Evolutionary conservation across 2,113 vertebrate genomes (phyloP), one percentile per base, ranked within the genome.

Genomic region (Hucho hucho): DNA sequence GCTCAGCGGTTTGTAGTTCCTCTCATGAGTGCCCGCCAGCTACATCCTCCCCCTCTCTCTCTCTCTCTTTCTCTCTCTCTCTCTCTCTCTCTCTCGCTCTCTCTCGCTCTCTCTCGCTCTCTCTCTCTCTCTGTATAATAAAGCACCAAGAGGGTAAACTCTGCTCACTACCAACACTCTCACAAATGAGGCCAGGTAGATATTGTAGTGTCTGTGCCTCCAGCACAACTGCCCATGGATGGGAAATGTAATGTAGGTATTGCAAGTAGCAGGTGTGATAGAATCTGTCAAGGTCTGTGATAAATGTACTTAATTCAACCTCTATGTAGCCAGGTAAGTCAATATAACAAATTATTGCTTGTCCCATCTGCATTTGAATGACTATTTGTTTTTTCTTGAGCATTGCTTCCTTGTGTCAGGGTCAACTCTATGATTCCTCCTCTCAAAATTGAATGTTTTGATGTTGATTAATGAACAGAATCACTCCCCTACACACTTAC

Each of bases 131-230:
- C 68, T 69, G 26, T 28, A 77, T 77, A 67, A 72, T 80, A 69
- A 84, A 74, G 11, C 68, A 75, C 9, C 1, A 28, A 24, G 32
- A 75, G 67, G 26, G n/a, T 32, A 75, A 72, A 71, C 24, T 65
- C 64, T 26, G 53, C 37, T 53, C 66, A 4, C 53, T 20, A 26
- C 73, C 70, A 58, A 76, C 46, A 74, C 56, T n/a, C n/a, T 79
- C 65, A 73, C 22, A 29, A 83, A 78, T 32, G 73, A 77, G 49
- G 65, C 29, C 32, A 64, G 75, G 69, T 64, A 63, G n/a, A 49
- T 28, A 79, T 9, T 11, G 37, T 43, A 3, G 37, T 43, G 56
- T 83, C 25, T 65, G 74, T 77, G 77, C 64, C 29, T 53, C 56
- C 53, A 24, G 64, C 61, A n/a, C 22, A 69, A 61, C 20, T 46